A percentile compares a stretch with the other conserved stretches of the same genome.
Evolutionary conservation across 2,113 vertebrate species (phyloP).

Genomic region (Tetraodon nigroviridis): DNA sequence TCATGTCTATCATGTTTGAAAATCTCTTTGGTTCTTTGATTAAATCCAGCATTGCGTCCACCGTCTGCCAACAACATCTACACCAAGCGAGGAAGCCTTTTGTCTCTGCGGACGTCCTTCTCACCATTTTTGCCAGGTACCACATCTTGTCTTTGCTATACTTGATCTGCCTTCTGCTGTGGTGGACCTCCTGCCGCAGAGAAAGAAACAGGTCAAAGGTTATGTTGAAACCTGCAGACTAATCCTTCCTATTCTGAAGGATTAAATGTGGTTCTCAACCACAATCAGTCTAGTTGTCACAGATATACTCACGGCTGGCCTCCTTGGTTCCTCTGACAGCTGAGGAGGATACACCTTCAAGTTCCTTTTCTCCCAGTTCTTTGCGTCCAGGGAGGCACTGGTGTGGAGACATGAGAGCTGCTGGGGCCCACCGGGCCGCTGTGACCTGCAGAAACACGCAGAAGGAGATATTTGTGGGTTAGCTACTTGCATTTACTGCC

Average conservation of each 20-base stretch:
- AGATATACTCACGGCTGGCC: slow-evolving; percentile 83
- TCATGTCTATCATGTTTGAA: no score
- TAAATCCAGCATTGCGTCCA: no score
- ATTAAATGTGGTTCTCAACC: no score
- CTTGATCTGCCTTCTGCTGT: slow-evolving; percentile 90
- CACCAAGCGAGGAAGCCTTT: neutral
- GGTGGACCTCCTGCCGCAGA: slow-evolving; percentile 82
- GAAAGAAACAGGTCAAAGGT: neutral
- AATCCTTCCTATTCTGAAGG: no score
- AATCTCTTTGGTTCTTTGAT: no score
- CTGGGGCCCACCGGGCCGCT: slow-evolving; percentile 44
- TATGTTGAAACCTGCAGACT: neutral
- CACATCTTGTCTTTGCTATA: slow-evolving; percentile 99
- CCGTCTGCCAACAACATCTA: no score
- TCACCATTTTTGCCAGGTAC: slow-evolving; percentile 93
- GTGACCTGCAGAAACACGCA: slow-evolving; percentile 65
- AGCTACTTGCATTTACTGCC: no score
- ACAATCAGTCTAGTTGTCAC: neutral
- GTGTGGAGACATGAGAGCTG: slow-evolving; percentile 77
- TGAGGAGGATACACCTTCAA: slow-evolving; percentile 83
- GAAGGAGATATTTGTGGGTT: neutral
- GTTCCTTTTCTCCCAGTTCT: slow-evolving; percentile 87
- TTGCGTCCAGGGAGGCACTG: slow-evolving; percentile 59
- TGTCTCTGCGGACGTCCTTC: neutral
- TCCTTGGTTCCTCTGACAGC: slow-evolving; percentile 80